Conservation (phyloP, 2,797 vertebrate species). For the Myotis planiceps region DNA sequence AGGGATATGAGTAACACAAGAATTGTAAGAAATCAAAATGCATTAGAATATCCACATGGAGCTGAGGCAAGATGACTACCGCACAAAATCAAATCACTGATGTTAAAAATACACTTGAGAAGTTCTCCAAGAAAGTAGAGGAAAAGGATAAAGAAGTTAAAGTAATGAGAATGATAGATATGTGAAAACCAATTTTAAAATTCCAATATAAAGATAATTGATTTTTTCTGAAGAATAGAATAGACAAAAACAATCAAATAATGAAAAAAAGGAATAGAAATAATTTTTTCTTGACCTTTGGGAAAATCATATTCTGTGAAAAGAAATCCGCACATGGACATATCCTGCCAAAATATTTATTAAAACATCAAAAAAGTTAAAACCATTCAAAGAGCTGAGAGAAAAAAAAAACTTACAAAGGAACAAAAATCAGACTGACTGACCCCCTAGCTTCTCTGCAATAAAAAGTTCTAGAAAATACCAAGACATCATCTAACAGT, state of each 20-base stretch:
- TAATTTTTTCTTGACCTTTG: constrained; percentile 6
- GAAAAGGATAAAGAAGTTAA: neutral
- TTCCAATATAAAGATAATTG: neutral
- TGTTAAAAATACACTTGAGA: neutral
- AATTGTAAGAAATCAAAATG: neutral
- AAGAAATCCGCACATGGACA: neutral
- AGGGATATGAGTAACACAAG: neutral
- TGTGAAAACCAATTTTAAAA: neutral
- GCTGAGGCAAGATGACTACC: neutral
- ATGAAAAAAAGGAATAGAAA: neutral
- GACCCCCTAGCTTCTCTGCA: neutral
- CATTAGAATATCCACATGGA: neutral
- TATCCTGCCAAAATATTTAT: neutral
- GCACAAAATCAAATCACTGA: neutral
- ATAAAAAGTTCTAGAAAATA: constrained; percentile 27
- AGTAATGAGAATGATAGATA: neutral
- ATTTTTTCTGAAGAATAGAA: neutral
- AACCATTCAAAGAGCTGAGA: neutral
- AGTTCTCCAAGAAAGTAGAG: neutral
- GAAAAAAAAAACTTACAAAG: neutral
- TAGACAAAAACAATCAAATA: neutral
- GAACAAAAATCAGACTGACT: neutral
- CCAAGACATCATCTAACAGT: neutral
- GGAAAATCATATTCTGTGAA: neutral
- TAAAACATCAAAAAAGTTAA: constrained; percentile 1